Evolutionary conservation across 2,113 vertebrate genomes (phyloP).

Genomic region (Hippocampus barbouri): DNA sequence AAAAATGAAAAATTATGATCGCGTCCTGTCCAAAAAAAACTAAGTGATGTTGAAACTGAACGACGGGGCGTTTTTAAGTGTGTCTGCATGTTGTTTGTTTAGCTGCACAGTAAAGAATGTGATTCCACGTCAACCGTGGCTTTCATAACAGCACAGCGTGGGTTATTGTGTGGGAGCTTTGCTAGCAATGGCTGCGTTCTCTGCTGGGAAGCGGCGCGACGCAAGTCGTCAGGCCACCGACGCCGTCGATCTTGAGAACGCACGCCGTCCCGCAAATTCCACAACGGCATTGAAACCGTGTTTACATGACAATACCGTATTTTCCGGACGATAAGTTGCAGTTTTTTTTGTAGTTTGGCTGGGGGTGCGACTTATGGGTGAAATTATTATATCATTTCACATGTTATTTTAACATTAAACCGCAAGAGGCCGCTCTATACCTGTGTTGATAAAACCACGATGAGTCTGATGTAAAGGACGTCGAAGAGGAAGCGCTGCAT

Average conservation of each 20-base stretch:
- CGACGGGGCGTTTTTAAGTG: not conserved
- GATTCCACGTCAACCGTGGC: constrained; percentile 44
- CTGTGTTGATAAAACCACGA: no score
- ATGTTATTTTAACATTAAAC: no score
- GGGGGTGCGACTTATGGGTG: no score
- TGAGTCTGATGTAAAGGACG: no score
- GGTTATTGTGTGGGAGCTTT: constrained; percentile 66
- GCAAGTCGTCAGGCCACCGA: constrained; percentile 53
- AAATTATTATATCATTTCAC: no score
- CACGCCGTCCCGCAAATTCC: not conserved
- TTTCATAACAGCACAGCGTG: constrained; percentile 63
- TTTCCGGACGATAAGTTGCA: no score
- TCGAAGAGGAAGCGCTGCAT: no score
- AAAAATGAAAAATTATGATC: no score
- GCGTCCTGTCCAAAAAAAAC: not conserved
- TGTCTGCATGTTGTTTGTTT: constrained; percentile 36
- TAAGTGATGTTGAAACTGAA: no score
- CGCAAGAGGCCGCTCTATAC: no score
- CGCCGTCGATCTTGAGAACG: constrained; percentile 18
- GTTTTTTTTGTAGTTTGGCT: no score
- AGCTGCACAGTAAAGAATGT: constrained; percentile 18
- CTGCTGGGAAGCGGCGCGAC: constrained; percentile 40
- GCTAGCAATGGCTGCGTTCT: constrained; percentile 58
- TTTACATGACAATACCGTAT: no score
- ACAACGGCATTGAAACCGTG: constrained; percentile 10